Base-by-base conservation (phyloP, 2,888 invertebrate genomes). In the Elgonia sp. region DNA sequence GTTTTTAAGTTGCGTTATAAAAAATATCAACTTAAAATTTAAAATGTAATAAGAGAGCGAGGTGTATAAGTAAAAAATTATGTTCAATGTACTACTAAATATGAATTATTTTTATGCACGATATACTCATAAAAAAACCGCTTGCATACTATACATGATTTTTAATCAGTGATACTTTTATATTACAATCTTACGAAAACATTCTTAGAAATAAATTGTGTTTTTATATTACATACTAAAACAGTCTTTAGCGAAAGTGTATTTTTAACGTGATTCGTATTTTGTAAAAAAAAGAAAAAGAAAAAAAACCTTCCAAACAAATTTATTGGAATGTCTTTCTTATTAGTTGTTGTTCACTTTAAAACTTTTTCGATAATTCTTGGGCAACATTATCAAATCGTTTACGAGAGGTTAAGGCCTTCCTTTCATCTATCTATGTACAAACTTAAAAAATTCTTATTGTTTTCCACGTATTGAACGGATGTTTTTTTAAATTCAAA, bases 1-100 rank as follows among this genome's bases (percentile, higher is more conserved):
- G 84, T 67, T 73, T 87, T 73, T 89, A 63, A 67, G 81, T 77
- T 72, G 63, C 72, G 60, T 76, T 63, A 69, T 75, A 69, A 82
- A 87, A 87, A 83, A 89, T 88, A 91, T 91, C 91, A 91, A 91
- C 91, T 91, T 91, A 90, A 90, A 86, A 77, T 89, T 91, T 90
- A 92, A 60, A 65, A 53, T 29, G 29, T 29, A n/a, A 72, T 70
- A 72, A 53, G 20, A 29, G 70, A 81, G 70, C 82, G 73, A 82
- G 82, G 82, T 82, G 57, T 73, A 29, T 29, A 42, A 53, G 21
- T 82, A 57, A 20, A 53, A 65, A 65, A 29, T 6, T 62, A 16
- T 72, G 14, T 37, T 60, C 4, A 29, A 29, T 29, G 29, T 20
- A n/a, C 18, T 50, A 76, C 18, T 29, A 65, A 77, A 46, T 80